Conservation (phyloP, 2,113 vertebrate genomes). For the Ochotona princeps region DNA sequence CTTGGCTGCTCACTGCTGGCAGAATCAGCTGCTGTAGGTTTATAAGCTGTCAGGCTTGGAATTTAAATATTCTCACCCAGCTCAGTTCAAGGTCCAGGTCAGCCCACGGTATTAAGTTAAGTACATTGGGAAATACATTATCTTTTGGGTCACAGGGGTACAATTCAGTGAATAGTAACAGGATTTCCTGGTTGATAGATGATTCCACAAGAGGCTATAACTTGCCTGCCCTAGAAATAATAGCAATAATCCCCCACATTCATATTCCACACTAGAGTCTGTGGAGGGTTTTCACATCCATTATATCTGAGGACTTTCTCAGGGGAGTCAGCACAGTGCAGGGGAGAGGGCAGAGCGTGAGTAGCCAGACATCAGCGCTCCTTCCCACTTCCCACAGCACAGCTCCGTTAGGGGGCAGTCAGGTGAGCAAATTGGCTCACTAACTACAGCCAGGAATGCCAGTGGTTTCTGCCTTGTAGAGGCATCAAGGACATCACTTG, state of each 20-base stretch:
- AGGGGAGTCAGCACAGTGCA: neutral
- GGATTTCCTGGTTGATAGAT: constrained; percentile 77
- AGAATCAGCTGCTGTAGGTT: neutral
- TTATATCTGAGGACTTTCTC: constrained; percentile 51
- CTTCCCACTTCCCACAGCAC: neutral
- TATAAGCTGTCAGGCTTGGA: constrained; percentile 63
- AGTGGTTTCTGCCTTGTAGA: neutral
- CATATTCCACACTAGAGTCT: constrained; percentile 67
- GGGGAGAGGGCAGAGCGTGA: neutral
- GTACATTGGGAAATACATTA: constrained; percentile 78
- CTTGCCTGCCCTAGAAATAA: constrained; percentile 72
- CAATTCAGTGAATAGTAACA: constrained; percentile 73
- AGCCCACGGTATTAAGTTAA: constrained; percentile 77
- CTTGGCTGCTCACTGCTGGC: neutral
- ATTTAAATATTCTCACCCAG: constrained; percentile 76
- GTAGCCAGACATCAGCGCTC: too few species aligned
- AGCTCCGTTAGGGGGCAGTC: too few species aligned
- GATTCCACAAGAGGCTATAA: constrained; percentile 75
- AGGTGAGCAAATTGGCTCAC: too few species aligned
- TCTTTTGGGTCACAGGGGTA: constrained; percentile 71
- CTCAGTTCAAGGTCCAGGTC: constrained; percentile 76
- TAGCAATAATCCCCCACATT: constrained; percentile 75
- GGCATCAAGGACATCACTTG: neutral
- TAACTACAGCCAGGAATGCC: neutral
- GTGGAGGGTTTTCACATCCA: constrained; percentile 59